Percentiles rank a stretch among this genome's conserved stretches.
phyloP scores from a whole-genome alignment of 2,113 vertebrate genomes.

The Triplophysa siluroides region DNA sequence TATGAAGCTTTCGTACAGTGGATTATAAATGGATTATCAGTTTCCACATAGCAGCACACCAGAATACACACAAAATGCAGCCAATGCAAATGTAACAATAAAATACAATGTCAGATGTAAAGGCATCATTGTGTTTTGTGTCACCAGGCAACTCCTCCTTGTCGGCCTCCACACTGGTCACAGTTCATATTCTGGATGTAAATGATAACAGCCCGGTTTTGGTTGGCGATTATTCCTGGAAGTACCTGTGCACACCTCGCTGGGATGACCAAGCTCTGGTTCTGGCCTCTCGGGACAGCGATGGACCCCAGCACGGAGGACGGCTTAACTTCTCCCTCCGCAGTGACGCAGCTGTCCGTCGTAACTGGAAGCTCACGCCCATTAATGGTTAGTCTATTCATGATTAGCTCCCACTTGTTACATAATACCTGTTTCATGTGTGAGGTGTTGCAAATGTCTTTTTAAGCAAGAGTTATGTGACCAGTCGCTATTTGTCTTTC shows the following conservation, averaged over 20 bases:
- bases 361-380: conserved; percentile 80
- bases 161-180: conserved; percentile 74
- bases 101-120: not conserved
- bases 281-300: conserved; percentile 73
- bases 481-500: not conserved
- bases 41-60: not conserved
- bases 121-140: not conserved
- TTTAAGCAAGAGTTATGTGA: not conserved
- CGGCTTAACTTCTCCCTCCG: conserved; percentile 79
- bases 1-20: not conserved
- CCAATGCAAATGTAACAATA: not conserved
- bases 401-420: not conserved
- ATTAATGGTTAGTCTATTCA: conserved; percentile 75
- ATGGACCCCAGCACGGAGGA: conserved; percentile 67
- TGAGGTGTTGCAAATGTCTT: not conserved
- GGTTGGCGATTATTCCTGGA: conserved; percentile 78
- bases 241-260: conserved; percentile 82
- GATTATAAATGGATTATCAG: not conserved
- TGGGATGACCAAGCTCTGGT: conserved; percentile 79
- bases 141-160: conserved; percentile 73
- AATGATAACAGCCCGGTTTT: conserved; percentile 78
- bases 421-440: not conserved
- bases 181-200: conserved; percentile 79
- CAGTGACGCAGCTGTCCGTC: conserved; percentile 72
- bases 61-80: not conserved